Conservation (phyloP, 2,888 invertebrate species). For the Sphinx pinastri region DNA sequence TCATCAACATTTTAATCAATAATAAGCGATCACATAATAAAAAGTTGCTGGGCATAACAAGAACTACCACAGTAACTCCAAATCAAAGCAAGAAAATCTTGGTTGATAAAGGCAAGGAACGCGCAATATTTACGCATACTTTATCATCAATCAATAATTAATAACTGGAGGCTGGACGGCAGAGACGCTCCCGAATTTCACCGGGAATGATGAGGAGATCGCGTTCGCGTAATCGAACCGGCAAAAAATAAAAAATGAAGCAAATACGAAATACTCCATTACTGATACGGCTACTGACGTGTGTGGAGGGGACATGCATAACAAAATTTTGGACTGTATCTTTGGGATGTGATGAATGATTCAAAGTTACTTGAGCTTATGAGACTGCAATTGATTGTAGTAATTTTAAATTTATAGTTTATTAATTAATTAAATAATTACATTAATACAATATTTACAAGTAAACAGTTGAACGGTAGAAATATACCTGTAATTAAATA, state of each 20-base stretch:
- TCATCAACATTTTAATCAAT: background rate
- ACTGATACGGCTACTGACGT: constrained; percentile 57
- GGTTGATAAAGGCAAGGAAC: constrained; percentile 41
- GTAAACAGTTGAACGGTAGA: too few relatives aligned
- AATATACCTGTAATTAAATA: too few relatives aligned
- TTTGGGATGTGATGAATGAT: background rate
- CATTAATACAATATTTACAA: too few relatives aligned
- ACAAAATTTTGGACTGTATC: background rate
- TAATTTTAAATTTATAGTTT: too few relatives aligned
- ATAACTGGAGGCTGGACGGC: constrained; percentile 77
- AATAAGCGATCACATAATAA: constrained; percentile 7
- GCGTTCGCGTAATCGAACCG: constrained; percentile 83
- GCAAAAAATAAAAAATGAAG: constrained; percentile 83
- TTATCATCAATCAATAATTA: constrained; percentile 84
- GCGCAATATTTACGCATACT: constrained; percentile 74
- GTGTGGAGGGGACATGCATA: constrained; percentile 57
- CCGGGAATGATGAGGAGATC: constrained; percentile 79
- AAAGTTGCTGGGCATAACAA: background rate
- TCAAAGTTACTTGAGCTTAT: too few relatives aligned
- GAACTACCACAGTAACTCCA: constrained; percentile 10
- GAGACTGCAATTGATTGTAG: too few relatives aligned
- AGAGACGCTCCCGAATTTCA: constrained; percentile 83
- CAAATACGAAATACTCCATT: constrained; percentile 84
- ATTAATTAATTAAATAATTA: too few relatives aligned
- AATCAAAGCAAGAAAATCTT: constrained; percentile 26